Conservation (phyloP, 2,888 invertebrate genomes). For the Nineta flava region DNA sequence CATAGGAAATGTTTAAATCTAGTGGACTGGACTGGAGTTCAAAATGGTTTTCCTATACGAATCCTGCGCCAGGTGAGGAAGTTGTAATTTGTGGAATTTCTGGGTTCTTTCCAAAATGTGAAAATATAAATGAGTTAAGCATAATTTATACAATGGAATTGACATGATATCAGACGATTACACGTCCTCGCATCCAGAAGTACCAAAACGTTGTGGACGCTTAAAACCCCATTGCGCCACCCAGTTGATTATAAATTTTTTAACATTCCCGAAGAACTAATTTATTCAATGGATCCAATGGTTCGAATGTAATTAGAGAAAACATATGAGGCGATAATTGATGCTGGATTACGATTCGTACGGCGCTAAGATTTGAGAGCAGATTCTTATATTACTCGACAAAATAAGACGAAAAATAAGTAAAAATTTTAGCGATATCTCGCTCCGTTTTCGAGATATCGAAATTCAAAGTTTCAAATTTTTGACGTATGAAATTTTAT, state of each 20-base stretch:
- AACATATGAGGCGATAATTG: slow-evolving; percentile 40
- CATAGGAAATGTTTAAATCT: no score
- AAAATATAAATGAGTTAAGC: slow-evolving; percentile 53
- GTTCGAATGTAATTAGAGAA: slow-evolving; percentile 40
- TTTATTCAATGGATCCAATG: slow-evolving; percentile 37
- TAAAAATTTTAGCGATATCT: no score
- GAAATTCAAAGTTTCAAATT: no score
- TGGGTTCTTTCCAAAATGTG: slow-evolving; percentile 63
- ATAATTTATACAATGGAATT: slow-evolving; percentile 59
- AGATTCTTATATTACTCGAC: no score
- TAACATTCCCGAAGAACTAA: slow-evolving; percentile 56
- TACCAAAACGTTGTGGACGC: slow-evolving; percentile 41
- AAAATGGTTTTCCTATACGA: no score
- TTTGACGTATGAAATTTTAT: no score
- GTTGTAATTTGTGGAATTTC: slow-evolving; percentile 50
- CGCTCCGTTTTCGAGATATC: no score
- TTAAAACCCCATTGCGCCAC: slow-evolving; percentile 34
- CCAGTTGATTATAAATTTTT: slow-evolving; percentile 38
- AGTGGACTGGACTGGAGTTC: no score
- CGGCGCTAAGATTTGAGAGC: no score
- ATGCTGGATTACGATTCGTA: slow-evolving; percentile 45
- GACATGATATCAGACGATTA: slow-evolving; percentile 72
- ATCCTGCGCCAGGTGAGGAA: slow-evolving; percentile 49
- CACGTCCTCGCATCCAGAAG: slow-evolving; percentile 52
- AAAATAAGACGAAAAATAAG: no score